Base-by-base conservation (phyloP, 2,113 vertebrate genomes). In the Lampris megalopsis region DNA sequence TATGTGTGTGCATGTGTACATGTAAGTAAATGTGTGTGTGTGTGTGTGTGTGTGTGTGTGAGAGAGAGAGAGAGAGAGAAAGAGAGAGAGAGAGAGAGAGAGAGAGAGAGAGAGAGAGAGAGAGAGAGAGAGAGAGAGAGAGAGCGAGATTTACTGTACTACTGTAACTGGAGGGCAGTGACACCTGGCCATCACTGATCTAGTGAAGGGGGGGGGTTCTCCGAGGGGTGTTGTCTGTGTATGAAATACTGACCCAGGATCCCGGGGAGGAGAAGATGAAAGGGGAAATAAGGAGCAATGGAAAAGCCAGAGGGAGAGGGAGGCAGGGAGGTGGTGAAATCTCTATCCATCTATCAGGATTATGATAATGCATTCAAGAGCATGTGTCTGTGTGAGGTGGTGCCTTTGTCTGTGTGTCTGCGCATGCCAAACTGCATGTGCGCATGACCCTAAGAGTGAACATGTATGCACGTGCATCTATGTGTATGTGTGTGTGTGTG, bases 281-380 rank as follows among this genome's bases (percentile, higher is more conserved):
- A 13, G 37, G 57, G 50, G 49, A 50, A 71, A 59, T 56, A 48
- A 35, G 38, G 38, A 52, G 13, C 4, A 56, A 76, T 76, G 73
- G 41, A 79, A 67, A 70, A 76, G 76, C 64, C 53, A 66, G 58
- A 24, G 45, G 58, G 66, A 66, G 70, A 67, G 59, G 5, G 62
- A 68, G 74, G 73, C 66, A 67, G 59, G 5, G 62, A 68, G 74
- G 73, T 68, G 71, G 70, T 58, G 76, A 73, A 73, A 80, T 60
- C 74, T 75, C 64, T 47, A 63, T 81, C 83, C 74, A 88, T 93
- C 85, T 43, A 81, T 90, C 80, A 79, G 79, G 77, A 85, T 81
- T 83, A 83, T 57, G 71, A 75, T 84, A 83, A 91, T 79, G 79
- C 71, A 78, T 81, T 81, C 65, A 63, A 89, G 76, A 78, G 61